These are phyloP conservation scores for Nesometra sesokonis DNA, from an alignment of 35 echinoderm and acorn worm genomes.

Conservation along the genomic window DNA sequence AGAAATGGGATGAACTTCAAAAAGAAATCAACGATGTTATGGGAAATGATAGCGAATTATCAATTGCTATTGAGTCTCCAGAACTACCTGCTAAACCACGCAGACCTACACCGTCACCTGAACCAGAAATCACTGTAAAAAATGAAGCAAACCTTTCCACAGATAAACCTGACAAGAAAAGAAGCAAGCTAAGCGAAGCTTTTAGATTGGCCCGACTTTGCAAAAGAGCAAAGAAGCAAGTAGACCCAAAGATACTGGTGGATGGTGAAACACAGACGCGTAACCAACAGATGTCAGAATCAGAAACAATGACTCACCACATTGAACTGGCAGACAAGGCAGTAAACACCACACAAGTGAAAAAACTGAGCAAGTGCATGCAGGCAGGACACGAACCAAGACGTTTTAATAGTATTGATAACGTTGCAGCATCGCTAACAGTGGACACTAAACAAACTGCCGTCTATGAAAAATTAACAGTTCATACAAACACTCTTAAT, in stretches of 20 bases:
- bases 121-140: neutral
- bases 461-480: neutral
- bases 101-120: neutral
- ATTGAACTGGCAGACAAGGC: neutral
- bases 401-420: neutral
- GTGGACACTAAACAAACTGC: neutral
- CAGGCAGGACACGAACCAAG: neutral
- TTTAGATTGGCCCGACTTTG: neutral
- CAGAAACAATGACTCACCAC: neutral
- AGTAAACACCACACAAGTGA: neutral
- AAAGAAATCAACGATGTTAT: neutral
- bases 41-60: neutral
- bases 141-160: too few relatives aligned
- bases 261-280: neutral
- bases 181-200: neutral
- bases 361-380: neutral
- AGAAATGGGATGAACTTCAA: neutral
- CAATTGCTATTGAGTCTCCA: neutral
- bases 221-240: neutral
- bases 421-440: neutral
- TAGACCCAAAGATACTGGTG: neutral
- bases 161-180: neutral
- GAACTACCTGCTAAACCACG: neutral
- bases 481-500: neutral
- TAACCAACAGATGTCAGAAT: neutral